Conservation (phyloP, 1,140 invertebrate species). For the Cephus cinctus region DNA sequence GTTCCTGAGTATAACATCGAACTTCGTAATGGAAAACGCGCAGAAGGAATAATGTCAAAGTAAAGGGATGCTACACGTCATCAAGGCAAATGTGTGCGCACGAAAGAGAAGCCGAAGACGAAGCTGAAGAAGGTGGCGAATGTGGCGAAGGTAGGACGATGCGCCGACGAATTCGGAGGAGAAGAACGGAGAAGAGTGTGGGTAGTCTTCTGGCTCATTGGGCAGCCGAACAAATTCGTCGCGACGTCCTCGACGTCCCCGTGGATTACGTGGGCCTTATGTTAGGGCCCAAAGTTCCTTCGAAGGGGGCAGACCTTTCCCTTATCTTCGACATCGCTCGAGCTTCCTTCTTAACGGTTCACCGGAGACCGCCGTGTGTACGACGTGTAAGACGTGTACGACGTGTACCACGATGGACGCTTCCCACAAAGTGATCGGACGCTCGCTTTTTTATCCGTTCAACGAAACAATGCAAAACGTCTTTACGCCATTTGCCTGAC, state of each 20-base stretch:
- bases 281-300: constrained; percentile 26
- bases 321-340: constrained; percentile 40
- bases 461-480: no score
- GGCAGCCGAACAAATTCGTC: constrained; percentile 40
- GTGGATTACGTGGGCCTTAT: constrained; percentile 35
- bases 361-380: constrained; percentile 28
- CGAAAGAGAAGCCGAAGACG: neutral
- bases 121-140: neutral
- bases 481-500: no score
- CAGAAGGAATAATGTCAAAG: no score
- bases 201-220: constrained; percentile 45
- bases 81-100: no score
- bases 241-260: constrained; percentile 36
- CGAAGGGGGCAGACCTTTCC: constrained; percentile 16
- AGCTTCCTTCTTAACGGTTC: constrained; percentile 44
- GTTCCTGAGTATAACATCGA: no score
- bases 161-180: constrained; percentile 14
- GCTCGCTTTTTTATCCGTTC: no score
- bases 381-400: no score
- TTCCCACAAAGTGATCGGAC: no score
- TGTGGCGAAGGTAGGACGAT: constrained; percentile 17
- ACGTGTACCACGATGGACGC: no score
- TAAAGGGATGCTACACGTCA: no score
- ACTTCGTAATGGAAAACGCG: no score
- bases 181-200: constrained; percentile 22